A percentile compares a stretch with the other conserved stretches of the same genome.
These are phyloP conservation scores for Trochalopteron elliotii DNA, from an alignment of 2,113 vertebrate genomes.

Conservation along the genomic window DNA sequence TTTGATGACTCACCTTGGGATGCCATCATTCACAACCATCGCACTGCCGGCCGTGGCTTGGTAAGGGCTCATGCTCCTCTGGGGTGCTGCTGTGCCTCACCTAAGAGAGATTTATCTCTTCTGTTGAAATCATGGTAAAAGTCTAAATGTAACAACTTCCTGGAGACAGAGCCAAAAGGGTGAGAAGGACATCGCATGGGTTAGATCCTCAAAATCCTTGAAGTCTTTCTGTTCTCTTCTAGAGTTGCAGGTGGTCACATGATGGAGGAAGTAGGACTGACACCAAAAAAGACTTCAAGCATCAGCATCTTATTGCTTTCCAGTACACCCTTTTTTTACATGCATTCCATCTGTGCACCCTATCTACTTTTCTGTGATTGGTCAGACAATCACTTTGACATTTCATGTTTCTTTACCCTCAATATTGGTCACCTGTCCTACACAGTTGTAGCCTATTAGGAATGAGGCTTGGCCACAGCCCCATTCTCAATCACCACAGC, in stretches of 20 bases:
- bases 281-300: background rate
- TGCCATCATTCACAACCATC: no score
- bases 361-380: background rate
- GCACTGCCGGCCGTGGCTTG: conserved; percentile 71
- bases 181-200: background rate
- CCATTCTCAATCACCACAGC: background rate
- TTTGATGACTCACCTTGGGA: no score
- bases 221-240: background rate
- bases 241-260: background rate
- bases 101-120: background rate
- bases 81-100: fast-evolving
- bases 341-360: background rate
- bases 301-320: background rate
- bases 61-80: conserved; percentile 72
- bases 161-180: background rate
- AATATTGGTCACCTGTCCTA: background rate
- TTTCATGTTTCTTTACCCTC: background rate
- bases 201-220: background rate
- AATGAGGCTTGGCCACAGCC: background rate
- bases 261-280: background rate
- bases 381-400: background rate
- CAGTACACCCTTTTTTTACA: background rate
- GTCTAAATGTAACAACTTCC: background rate
- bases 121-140: background rate
- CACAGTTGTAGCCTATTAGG: background rate